Evolutionary conservation across 2,797 vertebrate genomes (phyloP).

Genomic region (Ctenopoma kingsleyae): DNA sequence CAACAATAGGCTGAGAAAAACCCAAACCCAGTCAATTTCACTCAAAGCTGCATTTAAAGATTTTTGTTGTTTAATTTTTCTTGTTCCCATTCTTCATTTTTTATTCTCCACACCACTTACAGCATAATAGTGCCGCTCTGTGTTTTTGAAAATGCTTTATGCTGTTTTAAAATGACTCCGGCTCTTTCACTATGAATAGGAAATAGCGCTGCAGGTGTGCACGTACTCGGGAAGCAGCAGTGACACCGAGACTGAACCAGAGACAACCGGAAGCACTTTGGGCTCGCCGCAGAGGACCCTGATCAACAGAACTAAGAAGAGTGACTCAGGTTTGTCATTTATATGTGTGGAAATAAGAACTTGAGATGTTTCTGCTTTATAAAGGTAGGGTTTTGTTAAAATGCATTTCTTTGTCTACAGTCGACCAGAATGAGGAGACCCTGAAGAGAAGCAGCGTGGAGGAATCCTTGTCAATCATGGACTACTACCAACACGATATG

Average conservation of each 20-base stretch:
- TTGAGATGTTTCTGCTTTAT: neutral
- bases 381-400: neutral
- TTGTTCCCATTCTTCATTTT: neutral
- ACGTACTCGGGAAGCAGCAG: constrained; percentile 84
- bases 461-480: constrained; percentile 84
- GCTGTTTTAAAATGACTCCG: neutral
- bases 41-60: neutral
- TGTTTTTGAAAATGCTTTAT: neutral
- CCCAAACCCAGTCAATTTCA: neutral
- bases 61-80: neutral
- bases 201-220: constrained; percentile 80
- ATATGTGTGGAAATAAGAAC: neutral
- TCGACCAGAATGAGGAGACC: constrained; percentile 77
- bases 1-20: neutral
- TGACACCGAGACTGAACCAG: constrained; percentile 80
- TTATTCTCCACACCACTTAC: neutral
- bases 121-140: neutral
- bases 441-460: constrained; percentile 77
- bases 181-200: constrained; percentile 69
- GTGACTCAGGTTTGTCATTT: constrained; percentile 76
- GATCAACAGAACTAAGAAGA: constrained; percentile 74
- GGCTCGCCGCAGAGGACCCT: constrained; percentile 75
- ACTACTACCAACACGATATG: constrained; percentile 85
- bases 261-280: constrained; percentile 70
- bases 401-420: constrained; percentile 18